These are phyloP conservation scores for Platycercus adscitus DNA, from an alignment of 2,113 vertebrate genomes.

Conservation along the genomic window DNA sequence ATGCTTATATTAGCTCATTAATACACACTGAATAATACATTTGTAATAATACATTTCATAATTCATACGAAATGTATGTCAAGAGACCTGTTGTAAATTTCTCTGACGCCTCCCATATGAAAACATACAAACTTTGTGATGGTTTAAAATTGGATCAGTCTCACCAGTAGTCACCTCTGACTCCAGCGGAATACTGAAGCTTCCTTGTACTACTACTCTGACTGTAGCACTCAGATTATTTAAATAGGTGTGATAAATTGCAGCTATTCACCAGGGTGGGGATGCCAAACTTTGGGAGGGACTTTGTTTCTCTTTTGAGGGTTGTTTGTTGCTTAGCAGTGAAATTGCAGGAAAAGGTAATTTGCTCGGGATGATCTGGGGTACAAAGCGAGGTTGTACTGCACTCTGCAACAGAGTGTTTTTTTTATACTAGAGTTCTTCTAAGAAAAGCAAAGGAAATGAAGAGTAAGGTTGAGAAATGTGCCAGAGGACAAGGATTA, in stretches of 20 bases:
- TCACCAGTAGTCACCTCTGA: not conserved
- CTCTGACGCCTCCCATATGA: not conserved
- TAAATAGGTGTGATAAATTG: not conserved
- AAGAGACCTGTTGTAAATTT: not conserved
- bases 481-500: not conserved
- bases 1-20: not conserved
- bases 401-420: fast-evolving
- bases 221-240: not conserved
- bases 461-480: not conserved
- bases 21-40: not conserved
- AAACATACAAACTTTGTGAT: not conserved
- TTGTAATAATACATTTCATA: not conserved
- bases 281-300: not conserved
- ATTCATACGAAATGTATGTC: not conserved
- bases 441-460: not conserved
- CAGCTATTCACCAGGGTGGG: not conserved
- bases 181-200: not conserved
- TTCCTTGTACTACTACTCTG: not conserved
- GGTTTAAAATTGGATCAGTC: not conserved
- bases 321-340: not conserved
- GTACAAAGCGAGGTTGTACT: not conserved
- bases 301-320: not conserved
- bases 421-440: not conserved
- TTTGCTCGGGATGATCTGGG: not conserved
- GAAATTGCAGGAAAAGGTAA: not conserved